Conservation (phyloP, 2,888 invertebrate species). For the Drosophila yooni region DNA sequence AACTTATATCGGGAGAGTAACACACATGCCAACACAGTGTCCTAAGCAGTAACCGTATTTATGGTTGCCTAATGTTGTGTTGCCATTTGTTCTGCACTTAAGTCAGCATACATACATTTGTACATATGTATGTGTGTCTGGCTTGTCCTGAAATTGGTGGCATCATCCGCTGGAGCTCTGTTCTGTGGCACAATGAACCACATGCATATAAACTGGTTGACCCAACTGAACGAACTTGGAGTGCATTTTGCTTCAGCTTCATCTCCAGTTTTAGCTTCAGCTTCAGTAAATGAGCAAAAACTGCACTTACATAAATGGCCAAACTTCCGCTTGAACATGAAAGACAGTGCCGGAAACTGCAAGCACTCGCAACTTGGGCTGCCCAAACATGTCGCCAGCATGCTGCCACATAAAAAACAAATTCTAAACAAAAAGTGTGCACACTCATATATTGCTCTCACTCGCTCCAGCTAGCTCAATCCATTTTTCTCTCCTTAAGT, state of each 20-base stretch:
- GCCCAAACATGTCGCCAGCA: constrained; percentile 55
- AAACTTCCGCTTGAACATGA: constrained; percentile 52
- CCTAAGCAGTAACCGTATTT: constrained; percentile 48
- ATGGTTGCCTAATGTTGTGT: constrained; percentile 57
- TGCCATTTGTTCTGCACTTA: constrained; percentile 62
- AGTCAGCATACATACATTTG: constrained; percentile 22
- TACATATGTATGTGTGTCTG: background rate
- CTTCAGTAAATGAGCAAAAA: constrained; percentile 67
- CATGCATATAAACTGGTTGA: constrained; percentile 27
- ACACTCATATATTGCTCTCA: constrained; percentile 2
- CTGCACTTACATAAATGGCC: constrained; percentile 48
- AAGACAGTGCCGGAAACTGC: constrained; percentile 53
- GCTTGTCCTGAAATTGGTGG: constrained; percentile 30
- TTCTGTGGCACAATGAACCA: constrained; percentile 52
- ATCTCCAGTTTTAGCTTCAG: constrained; percentile 27
- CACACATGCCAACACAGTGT: constrained; percentile 1
- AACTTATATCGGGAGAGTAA: constrained; percentile 31
- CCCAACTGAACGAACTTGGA: constrained; percentile 19
- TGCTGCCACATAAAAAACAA: constrained; percentile 52
- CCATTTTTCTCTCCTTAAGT: background rate
- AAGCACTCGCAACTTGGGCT: constrained; percentile 38
- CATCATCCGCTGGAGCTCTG: constrained; percentile 32
- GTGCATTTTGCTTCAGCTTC: constrained; percentile 14
- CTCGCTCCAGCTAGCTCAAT: background rate
- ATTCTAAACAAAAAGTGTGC: constrained; percentile 34